A percentile compares a stretch with the other conserved stretches of the same genome.
Evolutionary conservation across 1,140 invertebrate genomes (phyloP).

Genomic region (Apis mellifera): Amel_HAv3.1 CM009931.2:25989001-25989500

Average conservation of each 20-base stretch:
- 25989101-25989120: neutral
- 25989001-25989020: neutral
- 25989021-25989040: neutral
- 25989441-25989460: neutral
- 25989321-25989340: neutral
- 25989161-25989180: neutral
- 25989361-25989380: too few species aligned
- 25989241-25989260: neutral
- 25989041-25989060: neutral
- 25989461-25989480: neutral
- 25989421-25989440: neutral
- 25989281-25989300: neutral
- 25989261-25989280: neutral
- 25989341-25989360: neutral
- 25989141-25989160: neutral
- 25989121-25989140: neutral
- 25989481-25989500: neutral
- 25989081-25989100: neutral
- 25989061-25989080: neutral
- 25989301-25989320: neutral
- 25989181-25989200: neutral
- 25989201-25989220: neutral
- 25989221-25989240: slow-evolving; percentile 6
- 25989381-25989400: too few species aligned
- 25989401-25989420: neutral